Evolutionary conservation across 2,113 vertebrate species (phyloP).

Genomic region (Hypocryptadius cinnamomeus): DNA sequence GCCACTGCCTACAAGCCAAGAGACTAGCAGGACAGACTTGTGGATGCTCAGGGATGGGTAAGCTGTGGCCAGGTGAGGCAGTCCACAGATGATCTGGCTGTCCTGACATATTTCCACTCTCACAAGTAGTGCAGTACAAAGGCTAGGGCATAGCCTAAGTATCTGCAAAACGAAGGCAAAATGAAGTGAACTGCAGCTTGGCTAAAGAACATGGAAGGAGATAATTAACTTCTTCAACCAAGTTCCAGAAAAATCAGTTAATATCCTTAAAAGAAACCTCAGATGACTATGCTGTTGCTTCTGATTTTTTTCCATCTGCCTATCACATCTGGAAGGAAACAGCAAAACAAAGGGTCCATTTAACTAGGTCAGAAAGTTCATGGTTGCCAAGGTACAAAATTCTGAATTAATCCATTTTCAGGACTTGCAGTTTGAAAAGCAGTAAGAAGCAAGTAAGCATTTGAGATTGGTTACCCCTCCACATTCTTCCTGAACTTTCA

Average conservation of each 20-base stretch:
- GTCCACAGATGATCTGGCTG: not conserved
- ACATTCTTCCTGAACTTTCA: not conserved
- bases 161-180: not conserved
- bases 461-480: not conserved
- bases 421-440: not conserved
- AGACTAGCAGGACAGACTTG: not conserved
- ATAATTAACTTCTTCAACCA: not conserved
- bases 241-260: not conserved
- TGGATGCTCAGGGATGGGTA: not conserved
- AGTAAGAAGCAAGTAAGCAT: not conserved
- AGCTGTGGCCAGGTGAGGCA: not conserved
- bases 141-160: not conserved
- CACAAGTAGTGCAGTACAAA: not conserved
- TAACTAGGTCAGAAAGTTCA: conserved; percentile 11
- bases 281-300: not conserved
- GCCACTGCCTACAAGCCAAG: not conserved
- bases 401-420: not conserved
- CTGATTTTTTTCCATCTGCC: not conserved
- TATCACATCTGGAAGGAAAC: conserved; percentile 18
- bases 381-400: not conserved
- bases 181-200: not conserved
- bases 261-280: not conserved
- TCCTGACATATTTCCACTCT: not conserved
- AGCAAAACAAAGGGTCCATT: conserved; percentile 15
- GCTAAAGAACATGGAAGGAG: not conserved